Conservation (phyloP, 1,140 invertebrate genomes). For the Eulimnadia texana region DNA sequence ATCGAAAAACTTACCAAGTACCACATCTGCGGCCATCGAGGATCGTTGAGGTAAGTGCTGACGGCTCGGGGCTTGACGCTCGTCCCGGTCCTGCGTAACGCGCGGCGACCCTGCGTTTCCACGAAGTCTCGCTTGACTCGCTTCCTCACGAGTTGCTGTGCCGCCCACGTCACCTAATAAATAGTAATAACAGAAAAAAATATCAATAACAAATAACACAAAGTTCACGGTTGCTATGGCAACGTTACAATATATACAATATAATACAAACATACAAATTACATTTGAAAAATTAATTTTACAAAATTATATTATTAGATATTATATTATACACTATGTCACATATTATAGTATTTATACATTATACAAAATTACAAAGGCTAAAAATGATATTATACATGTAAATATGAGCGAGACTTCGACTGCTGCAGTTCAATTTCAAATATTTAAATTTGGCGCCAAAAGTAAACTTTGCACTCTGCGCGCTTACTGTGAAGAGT, state of each 20-base stretch:
- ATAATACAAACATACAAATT: background rate
- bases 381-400: no score
- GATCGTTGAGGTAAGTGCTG: slow-evolving; percentile 48
- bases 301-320: background rate
- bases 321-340: no score
- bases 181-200: slow-evolving; percentile 10
- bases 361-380: no score
- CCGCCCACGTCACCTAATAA: slow-evolving; percentile 31
- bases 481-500: no score
- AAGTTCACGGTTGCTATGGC: background rate
- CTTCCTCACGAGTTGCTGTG: slow-evolving; percentile 30
- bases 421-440: no score
- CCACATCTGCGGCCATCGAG: slow-evolving; percentile 79
- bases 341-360: no score
- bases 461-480: no score
- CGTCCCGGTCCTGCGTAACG: background rate
- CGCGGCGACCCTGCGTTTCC: slow-evolving; percentile 3
- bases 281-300: background rate
- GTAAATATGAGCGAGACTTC: no score
- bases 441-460: no score
- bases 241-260: no score
- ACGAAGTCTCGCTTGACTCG: slow-evolving; percentile 29
- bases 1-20: slow-evolving; percentile 70
- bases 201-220: slow-evolving; percentile 6
- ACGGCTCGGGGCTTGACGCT: background rate